Evolutionary conservation across 1,140 invertebrate genomes (phyloP), one percentile per base, ranked within the genome.

Genomic region (Piezodorus guildinii): DNA sequence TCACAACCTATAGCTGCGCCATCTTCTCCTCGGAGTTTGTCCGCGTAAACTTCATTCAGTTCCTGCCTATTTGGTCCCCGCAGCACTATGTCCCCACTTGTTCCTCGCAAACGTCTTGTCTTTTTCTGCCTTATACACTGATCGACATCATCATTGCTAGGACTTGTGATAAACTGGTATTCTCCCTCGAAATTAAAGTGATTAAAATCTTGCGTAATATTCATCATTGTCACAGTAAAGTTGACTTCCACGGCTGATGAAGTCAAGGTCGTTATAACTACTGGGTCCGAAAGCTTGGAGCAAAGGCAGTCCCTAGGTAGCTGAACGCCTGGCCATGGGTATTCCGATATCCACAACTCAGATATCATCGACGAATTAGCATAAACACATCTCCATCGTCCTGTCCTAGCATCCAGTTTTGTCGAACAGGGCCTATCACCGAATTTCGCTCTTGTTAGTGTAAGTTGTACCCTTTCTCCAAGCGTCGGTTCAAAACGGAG

Each of bases 111-210:
- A 67, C 80, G 75, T 60, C 84, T 73, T 45, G 82, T 80, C 51
- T 83, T 80, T 73, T 83, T 82, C 30, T 77, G 79, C 59, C 80
- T 79, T 3, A 78, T 76, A 69, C 83, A 85, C 21, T 78, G 73
- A 39, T 82, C 78, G 58, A 77, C 76, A 16, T 75, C 75, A 0
- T 67, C 61, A 1, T 69, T 65, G 6, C 65, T 56, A 1, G 66
- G 17, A 23, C 65, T 67, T 2, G 62, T 51, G 19, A 70, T 45
- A 45, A 72, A 72, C 16, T 69, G 64, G 52, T 71, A 72, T 58
- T 72, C 68, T 0, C 85, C 88, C 70, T 90, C 87, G 74, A 91
- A 91, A 68, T 81, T 82, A 73, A 87, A 90, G 73, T 88, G 83
- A 45, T 81, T 80, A 68, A 86, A 88, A 75, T 91, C 88, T 73